Percentiles rank a stretch among this genome's conserved stretches.
Evolutionary conservation across 2,113 vertebrate genomes (phyloP).

Genomic region (Peucedramus taeniatus): DNA sequence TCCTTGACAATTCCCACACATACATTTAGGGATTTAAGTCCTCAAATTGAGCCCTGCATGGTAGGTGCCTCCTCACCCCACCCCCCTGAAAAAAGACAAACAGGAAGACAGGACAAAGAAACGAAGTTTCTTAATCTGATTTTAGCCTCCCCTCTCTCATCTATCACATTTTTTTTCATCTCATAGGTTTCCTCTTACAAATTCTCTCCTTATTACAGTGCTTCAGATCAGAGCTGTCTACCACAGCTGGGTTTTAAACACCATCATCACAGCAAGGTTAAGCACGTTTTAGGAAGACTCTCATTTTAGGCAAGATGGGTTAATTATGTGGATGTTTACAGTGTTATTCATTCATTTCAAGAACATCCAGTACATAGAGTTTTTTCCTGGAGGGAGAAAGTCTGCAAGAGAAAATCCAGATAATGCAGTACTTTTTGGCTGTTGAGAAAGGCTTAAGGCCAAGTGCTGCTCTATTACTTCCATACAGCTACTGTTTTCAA

Average conservation of each 20-base stretch:
- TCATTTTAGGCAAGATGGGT: background rate
- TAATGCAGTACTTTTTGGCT: background rate
- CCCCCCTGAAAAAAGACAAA: background rate
- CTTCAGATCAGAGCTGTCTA: background rate
- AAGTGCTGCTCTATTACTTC: background rate
- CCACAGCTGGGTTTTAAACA: background rate
- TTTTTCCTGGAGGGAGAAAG: slow-evolving; percentile 13
- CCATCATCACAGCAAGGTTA: background rate
- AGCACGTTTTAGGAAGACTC: background rate
- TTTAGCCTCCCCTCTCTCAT: background rate
- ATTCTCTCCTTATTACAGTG: background rate
- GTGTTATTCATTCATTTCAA: background rate
- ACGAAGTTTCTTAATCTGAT: background rate
- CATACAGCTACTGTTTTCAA: background rate
- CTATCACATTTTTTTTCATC: background rate
- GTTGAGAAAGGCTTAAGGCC: background rate
- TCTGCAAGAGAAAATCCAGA: background rate
- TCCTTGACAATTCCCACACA: slow-evolving; percentile 18
- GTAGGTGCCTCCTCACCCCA: background rate
- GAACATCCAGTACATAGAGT: background rate
- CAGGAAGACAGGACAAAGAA: background rate
- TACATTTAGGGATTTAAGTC: slow-evolving; percentile 52
- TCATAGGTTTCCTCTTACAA: background rate
- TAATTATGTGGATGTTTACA: background rate
- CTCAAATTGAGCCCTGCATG: background rate